phyloP scores from a whole-genome alignment of 2,113 vertebrate genomes.

The Nymphicus hollandicus region DNA sequence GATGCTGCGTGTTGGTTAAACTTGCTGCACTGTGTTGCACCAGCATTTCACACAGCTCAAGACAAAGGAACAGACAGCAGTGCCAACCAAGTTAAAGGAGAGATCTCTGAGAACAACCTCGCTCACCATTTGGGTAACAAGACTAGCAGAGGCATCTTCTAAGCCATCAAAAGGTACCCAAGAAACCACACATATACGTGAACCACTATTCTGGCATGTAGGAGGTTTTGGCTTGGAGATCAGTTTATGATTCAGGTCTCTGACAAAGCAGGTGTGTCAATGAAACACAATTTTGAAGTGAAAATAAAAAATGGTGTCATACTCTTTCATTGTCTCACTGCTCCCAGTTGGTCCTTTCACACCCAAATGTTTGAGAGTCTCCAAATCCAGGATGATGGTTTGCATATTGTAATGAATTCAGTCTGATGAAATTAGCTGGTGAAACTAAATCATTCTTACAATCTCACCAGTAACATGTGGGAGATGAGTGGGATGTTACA shows the following conservation, averaged over 20 bases:
- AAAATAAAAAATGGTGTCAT: background rate
- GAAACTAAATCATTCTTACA: background rate
- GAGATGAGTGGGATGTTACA: background rate
- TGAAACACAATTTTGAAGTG: background rate
- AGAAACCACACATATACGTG: background rate
- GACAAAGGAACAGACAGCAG: background rate
- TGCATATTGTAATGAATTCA: background rate
- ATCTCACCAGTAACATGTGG: background rate
- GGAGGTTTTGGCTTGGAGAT: background rate
- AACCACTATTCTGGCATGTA: background rate
- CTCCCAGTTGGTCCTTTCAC: background rate
- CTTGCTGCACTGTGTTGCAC: constrained; percentile 3
- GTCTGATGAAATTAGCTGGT: background rate
- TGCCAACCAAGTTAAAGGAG: background rate
- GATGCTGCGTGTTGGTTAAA: background rate
- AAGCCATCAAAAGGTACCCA: background rate
- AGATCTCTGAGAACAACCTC: background rate
- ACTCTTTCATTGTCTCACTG: background rate
- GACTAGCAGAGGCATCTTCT: background rate
- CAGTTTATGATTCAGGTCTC: background rate
- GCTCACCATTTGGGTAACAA: background rate
- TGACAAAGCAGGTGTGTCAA: background rate
- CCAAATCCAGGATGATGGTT: background rate
- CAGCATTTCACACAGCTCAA: background rate
- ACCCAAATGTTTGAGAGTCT: background rate